Conservation (phyloP, 2,113 vertebrate genomes). For the Lophochroa leadbeateri region DNA sequence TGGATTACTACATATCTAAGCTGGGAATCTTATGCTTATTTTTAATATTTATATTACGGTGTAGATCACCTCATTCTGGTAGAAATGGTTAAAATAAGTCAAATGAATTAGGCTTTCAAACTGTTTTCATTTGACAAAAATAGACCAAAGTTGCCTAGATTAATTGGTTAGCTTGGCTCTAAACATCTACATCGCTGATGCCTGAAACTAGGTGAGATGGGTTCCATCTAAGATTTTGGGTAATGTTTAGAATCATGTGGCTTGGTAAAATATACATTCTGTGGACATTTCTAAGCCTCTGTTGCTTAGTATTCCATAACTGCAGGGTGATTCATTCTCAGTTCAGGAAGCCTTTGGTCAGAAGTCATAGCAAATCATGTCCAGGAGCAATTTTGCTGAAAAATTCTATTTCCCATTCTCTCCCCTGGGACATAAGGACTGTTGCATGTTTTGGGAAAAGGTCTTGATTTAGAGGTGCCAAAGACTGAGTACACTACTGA, state of each 20-base stretch:
- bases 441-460: not conserved
- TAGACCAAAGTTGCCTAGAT: not conserved
- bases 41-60: not conserved
- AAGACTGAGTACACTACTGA: not conserved
- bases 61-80: not conserved
- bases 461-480: not conserved
- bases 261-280: not conserved
- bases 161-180: not conserved
- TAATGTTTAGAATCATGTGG: not conserved
- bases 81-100: not conserved
- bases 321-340: not conserved
- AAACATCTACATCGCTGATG: not conserved
- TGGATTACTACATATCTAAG: not conserved
- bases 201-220: not conserved
- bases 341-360: not conserved
- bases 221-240: not conserved
- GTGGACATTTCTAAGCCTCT: not conserved
- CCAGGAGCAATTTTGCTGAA: constrained; percentile 2
- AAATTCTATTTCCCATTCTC: not conserved
- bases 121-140: not conserved
- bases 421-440: not conserved
- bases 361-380: not conserved
- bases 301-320: not conserved
- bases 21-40: not conserved
- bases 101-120: not conserved